Percentiles rank a stretch among this genome's conserved stretches.
Conservation (phyloP, 2,888 invertebrate species). For the Hipparchia semele region DNA sequence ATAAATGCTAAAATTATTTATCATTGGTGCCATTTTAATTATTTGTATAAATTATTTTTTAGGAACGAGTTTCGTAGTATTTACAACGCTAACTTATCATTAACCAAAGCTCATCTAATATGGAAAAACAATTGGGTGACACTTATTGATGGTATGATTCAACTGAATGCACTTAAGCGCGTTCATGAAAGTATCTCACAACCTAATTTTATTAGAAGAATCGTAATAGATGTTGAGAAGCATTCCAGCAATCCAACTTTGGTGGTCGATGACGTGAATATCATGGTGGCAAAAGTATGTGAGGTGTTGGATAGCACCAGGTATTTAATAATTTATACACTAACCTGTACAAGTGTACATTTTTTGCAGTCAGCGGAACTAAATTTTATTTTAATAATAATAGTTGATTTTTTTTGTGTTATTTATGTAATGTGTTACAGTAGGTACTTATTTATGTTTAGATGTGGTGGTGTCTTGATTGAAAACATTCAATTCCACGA, state of each 20-base stretch:
- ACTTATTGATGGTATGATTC: conserved; percentile 91
- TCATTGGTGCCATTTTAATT: background rate
- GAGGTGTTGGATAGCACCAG: conserved; percentile 4
- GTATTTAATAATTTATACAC: background rate
- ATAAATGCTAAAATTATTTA: background rate
- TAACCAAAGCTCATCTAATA: conserved; percentile 61
- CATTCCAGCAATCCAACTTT: conserved; percentile 39
- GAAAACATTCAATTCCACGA: conserved; percentile 50
- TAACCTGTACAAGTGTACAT: background rate
- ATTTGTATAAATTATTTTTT: background rate
- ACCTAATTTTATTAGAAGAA: conserved; percentile 73
- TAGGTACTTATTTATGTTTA: conserved; percentile 35
- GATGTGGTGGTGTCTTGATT: conserved; percentile 59
- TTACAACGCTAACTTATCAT: conserved; percentile 45
- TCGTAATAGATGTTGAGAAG: conserved; percentile 50
- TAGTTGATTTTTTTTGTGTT: too few species aligned
- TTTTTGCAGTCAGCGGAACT: background rate
- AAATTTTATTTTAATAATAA: too few species aligned
- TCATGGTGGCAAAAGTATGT: conserved; percentile 44
- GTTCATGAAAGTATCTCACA: conserved; percentile 83
- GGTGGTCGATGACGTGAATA: conserved; percentile 28
- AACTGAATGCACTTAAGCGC: conserved; percentile 86
- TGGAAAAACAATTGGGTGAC: conserved; percentile 92
- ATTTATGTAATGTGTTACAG: too few species aligned
- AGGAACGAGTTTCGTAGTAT: conserved; percentile 57